Evolutionary conservation across 1,140 invertebrate species (phyloP).

Genomic region (Helicorthomorpha holstii): DNA sequence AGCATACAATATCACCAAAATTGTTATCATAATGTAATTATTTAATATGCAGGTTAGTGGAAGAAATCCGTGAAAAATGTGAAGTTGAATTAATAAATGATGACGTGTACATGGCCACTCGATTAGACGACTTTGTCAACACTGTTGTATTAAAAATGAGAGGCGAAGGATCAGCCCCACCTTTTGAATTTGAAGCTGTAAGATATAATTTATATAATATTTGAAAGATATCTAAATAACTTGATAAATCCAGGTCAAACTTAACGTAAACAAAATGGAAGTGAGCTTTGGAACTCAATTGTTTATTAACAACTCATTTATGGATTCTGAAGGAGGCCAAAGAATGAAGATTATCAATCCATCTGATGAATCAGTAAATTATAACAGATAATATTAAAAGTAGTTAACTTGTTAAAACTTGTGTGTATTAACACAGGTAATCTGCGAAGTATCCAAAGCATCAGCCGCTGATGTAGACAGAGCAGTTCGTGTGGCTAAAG

Average conservation of each 20-base stretch:
- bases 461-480: conserved; percentile 62
- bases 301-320: conserved; percentile 81
- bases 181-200: conserved; percentile 50
- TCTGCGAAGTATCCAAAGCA: conserved; percentile 49
- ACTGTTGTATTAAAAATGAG: conserved; percentile 45
- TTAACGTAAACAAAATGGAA: conserved; percentile 65
- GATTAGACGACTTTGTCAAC: conserved; percentile 60
- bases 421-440: conserved; percentile 10
- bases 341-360: conserved; percentile 61
- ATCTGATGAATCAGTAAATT: conserved; percentile 53
- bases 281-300: conserved; percentile 67
- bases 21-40: neutral
- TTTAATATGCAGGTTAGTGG: conserved; percentile 46
- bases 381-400: neutral
- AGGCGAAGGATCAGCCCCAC: conserved; percentile 31
- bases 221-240: neutral
- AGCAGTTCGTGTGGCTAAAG: conserved; percentile 68
- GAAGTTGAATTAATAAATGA: conserved; percentile 64
- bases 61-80: conserved; percentile 74
- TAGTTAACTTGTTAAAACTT: conserved; percentile 4
- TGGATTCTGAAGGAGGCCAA: conserved; percentile 49
- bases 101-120: conserved; percentile 81
- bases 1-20: neutral
- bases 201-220: conserved; percentile 20
- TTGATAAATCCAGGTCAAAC: conserved; percentile 21